phyloP scores from a whole-genome alignment of 2,797 vertebrate species.

The Anisognathus igniventris region DNA sequence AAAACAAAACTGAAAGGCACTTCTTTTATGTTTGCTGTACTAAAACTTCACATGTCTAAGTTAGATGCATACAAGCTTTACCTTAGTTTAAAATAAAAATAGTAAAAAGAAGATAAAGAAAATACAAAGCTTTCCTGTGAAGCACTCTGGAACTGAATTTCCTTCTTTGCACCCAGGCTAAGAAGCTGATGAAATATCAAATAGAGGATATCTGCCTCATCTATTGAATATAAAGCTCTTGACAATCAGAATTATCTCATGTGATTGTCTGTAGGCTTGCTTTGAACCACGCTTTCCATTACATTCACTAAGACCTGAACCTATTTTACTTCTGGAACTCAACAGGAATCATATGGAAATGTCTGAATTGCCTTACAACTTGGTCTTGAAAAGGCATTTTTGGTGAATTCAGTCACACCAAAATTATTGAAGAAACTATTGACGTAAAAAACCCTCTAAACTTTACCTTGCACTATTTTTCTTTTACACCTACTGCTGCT shows the following conservation, averaged over 20 bases:
- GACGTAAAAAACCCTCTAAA: background rate
- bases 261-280: background rate
- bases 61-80: background rate
- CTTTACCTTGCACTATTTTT: background rate
- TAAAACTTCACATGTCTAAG: constrained; percentile 21
- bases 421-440: background rate
- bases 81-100: constrained; percentile 30
- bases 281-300: background rate
- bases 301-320: background rate
- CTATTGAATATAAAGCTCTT: background rate
- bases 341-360: background rate
- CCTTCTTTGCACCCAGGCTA: background rate
- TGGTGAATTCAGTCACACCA: background rate
- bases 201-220: background rate
- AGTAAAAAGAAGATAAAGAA: constrained; percentile 9
- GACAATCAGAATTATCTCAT: background rate
- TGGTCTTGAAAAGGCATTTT: background rate
- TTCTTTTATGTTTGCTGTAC: constrained; percentile 40
- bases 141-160: background rate
- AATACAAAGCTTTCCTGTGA: background rate
- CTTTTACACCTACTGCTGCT: background rate
- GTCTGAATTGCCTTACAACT: background rate
- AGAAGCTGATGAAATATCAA: constrained; percentile 12
- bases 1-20: constrained; percentile 24
- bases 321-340: background rate